Evolutionary conservation across 2,113 vertebrate genomes (phyloP), one percentile per base, ranked within the genome.

Genomic region (Seriola rivoliana): DNA sequence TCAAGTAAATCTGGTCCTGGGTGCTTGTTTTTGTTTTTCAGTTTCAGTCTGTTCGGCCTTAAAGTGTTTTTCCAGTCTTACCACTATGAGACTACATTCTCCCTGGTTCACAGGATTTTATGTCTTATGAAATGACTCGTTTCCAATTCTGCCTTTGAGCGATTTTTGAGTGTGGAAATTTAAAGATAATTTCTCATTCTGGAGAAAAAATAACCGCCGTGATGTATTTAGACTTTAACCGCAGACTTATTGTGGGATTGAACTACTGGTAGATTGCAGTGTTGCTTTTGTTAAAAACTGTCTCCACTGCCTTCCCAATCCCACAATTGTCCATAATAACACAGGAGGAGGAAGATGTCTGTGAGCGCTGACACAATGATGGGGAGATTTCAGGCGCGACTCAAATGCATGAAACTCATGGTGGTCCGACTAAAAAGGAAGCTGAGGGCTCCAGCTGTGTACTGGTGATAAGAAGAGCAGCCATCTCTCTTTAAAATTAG

Each of bases 301-400:
- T 74, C 64, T 85, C 68, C 50, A 9, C 48, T 34, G 64, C 62
- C 16, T 65, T 63, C 23, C 34, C 81, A 71, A 36, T 74, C 72
- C 68, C 55, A 60, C 62, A 82, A 64, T 75, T 69, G 70, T 62
- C 64, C 14, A 9, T 84, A 84, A 86, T 80, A 71, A 79, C 44
- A 40, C 40, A 44, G 74, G 75, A 62, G 32, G 75, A 63, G 14
- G 66, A 67, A 55, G 54, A 82, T 19, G 6, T 38, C 12, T 73
- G 29, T 38, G 76, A 75, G 36, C 0, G 34, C 58, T 67, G 75
- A 71, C 52, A 79, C 34, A 29, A 60, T 55, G 46, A 84, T 63
- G 72, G 23, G 62, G 16, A 71, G 63, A 81, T 80, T 62, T 71
- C 29, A 82, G 71, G 59, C 63, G 55, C 8, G 8, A n/a, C 14